These are phyloP conservation scores for Agapostemon virescens DNA, from an alignment of 2,888 invertebrate species.

Conservation along the genomic window DNA sequence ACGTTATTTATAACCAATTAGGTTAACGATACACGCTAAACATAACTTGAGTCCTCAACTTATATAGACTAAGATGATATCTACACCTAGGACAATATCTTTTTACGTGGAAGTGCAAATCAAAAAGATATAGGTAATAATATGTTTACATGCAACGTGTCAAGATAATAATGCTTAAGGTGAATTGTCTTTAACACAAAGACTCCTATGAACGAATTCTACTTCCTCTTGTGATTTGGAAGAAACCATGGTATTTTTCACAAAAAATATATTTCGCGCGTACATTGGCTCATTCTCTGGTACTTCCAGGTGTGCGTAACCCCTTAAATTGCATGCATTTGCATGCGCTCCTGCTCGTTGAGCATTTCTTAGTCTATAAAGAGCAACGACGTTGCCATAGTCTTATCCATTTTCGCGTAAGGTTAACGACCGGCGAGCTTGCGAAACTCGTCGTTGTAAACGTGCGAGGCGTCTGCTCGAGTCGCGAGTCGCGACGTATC, in stretches of 20 bases:
- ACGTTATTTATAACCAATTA: too few species aligned
- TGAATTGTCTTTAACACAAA: background rate
- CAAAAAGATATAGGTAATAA: too few species aligned
- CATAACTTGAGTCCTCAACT: too few species aligned
- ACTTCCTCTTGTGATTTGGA: background rate
- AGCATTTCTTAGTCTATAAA: conserved; percentile 40
- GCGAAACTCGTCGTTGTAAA: conserved; percentile 52
- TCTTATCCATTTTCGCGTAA: conserved; percentile 72
- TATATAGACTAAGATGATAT: too few species aligned
- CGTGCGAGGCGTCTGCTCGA: conserved; percentile 25
- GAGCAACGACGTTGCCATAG: conserved; percentile 60
- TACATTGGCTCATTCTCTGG: background rate
- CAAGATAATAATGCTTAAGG: too few species aligned
- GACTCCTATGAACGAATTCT: background rate
- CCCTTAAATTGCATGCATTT: conserved; percentile 9
- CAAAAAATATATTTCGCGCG: background rate
- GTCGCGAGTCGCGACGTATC: conserved; percentile 10
- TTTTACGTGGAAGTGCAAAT: too few species aligned
- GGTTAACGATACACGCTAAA: too few species aligned
- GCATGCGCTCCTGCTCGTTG: conserved; percentile 27
- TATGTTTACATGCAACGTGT: too few species aligned
- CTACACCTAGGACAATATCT: too few species aligned
- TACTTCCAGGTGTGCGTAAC: conserved; percentile 3
- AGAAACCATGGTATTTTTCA: background rate
- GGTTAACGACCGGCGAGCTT: conserved; percentile 69